Evolutionary conservation across 2,797 vertebrate species (phyloP).

Genomic region (Schizopygopsis malacanthus): DNA sequence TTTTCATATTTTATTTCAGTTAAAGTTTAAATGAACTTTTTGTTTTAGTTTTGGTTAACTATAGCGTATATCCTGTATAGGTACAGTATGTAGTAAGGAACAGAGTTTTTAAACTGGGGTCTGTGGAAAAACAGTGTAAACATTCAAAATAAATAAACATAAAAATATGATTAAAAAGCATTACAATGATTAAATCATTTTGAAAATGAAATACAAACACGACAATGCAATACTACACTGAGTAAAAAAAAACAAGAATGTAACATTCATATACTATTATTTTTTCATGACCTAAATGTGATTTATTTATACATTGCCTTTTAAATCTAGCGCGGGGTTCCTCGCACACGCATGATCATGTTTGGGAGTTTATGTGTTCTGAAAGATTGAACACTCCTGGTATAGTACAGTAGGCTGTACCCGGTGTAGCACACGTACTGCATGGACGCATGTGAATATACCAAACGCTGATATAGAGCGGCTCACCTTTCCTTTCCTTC

Average conservation of each 20-base stretch:
- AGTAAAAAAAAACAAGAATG: background rate
- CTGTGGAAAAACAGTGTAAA: background rate
- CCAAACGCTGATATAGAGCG: background rate
- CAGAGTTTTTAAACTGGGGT: background rate
- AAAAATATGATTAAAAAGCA: background rate
- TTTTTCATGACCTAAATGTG: background rate
- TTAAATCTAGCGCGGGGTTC: background rate
- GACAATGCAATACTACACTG: background rate
- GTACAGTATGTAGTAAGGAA: background rate
- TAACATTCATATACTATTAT: background rate
- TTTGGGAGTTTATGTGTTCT: background rate
- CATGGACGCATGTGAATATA: background rate
- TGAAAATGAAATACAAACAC: background rate
- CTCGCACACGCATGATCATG: background rate
- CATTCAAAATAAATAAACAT: background rate
- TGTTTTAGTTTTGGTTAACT: background rate
- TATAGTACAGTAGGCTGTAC: background rate
- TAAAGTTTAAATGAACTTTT: background rate
- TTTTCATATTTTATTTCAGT: background rate
- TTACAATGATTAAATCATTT: background rate
- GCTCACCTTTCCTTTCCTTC: conserved; percentile 70
- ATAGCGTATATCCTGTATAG: background rate
- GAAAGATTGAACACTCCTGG: background rate
- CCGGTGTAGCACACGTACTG: background rate
- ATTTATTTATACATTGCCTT: background rate